These are phyloP conservation scores for Cherax quadricarinatus DNA, from an alignment of 1,140 invertebrate genomes.

Conservation along the genomic window DNA sequence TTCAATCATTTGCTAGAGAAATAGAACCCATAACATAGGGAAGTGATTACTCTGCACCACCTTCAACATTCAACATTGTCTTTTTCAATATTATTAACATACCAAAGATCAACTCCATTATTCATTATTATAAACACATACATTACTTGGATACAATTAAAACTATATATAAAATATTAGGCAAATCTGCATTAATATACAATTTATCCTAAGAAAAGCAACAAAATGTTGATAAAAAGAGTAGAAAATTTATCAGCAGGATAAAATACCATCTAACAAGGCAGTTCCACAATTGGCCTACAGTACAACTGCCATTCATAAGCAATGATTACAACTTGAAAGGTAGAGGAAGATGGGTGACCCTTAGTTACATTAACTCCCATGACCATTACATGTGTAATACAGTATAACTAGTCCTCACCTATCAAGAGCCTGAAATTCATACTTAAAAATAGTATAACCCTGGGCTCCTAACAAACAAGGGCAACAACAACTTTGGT, in stretches of 20 bases:
- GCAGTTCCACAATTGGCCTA: slow-evolving; percentile 36
- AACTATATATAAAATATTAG: slow-evolving; percentile 70
- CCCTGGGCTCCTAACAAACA: background rate
- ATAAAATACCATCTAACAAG: slow-evolving; percentile 45
- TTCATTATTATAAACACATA: slow-evolving; percentile 63
- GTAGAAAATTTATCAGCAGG: slow-evolving; percentile 51
- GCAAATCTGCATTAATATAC: slow-evolving; percentile 58
- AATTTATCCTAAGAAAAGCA: slow-evolving; percentile 60
- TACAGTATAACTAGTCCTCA: slow-evolving; percentile 5
- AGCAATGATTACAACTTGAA: slow-evolving; percentile 22
- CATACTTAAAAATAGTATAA: background rate
- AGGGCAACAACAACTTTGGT: slow-evolving; percentile 36
- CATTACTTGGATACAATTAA: slow-evolving; percentile 61
- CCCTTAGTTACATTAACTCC: slow-evolving; percentile 12
- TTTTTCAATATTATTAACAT: slow-evolving; percentile 65
- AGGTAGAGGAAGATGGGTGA: slow-evolving; percentile 37
- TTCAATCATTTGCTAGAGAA: slow-evolving; percentile 54
- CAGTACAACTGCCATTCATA: slow-evolving; percentile 24
- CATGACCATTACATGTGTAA: slow-evolving; percentile 21
- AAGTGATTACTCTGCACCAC: slow-evolving; percentile 54
- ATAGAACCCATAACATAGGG: slow-evolving; percentile 55
- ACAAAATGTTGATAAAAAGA: slow-evolving; percentile 39
- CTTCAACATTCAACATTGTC: slow-evolving; percentile 61
- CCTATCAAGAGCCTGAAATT: background rate
- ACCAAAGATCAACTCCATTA: slow-evolving; percentile 68